These are phyloP conservation scores for Phortica variegata DNA, from an alignment of 1,140 invertebrate species.

Conservation along the genomic window DNA sequence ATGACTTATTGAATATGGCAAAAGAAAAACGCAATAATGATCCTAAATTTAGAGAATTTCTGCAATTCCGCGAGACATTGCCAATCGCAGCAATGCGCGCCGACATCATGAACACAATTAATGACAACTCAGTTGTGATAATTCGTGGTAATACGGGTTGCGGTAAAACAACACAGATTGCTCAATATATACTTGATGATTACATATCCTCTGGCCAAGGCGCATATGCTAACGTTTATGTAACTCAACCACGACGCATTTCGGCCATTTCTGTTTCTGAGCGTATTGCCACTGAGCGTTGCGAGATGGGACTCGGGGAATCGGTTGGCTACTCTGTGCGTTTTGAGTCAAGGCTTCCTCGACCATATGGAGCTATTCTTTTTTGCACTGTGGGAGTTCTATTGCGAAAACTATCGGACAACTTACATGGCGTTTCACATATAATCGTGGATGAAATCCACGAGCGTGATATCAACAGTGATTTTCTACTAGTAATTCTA, in stretches of 20 bases:
- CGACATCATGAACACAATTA: conserved; percentile 79
- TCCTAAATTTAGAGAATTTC: conserved; percentile 37
- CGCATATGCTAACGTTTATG: conserved; percentile 81
- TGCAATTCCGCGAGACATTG: conserved; percentile 69
- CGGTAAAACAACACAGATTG: conserved; percentile 85
- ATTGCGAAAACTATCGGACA: conserved; percentile 84
- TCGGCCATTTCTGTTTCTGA: conserved; percentile 94
- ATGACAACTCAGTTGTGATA: conserved; percentile 83
- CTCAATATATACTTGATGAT: conserved; percentile 95
- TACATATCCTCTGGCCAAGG: conserved; percentile 84
- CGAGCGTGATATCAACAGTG: conserved; percentile 94
- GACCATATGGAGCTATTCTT: conserved; percentile 88
- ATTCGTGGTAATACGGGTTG: conserved; percentile 94
- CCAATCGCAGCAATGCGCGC: conserved; percentile 75
- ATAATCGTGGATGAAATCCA: conserved; percentile 97
- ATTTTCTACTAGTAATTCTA: conserved; percentile 92
- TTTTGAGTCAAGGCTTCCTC: conserved; percentile 84
- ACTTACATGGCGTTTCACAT: conserved; percentile 83
- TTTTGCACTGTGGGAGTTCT: conserved; percentile 96
- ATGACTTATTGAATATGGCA: conserved; percentile 69
- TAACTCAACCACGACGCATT: conserved; percentile 92
- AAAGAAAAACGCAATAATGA: conserved; percentile 59
- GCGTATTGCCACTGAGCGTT: conserved; percentile 82
- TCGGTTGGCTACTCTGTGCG: conserved; percentile 89
- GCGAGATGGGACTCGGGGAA: conserved; percentile 76